These are phyloP conservation scores for Microcebus ravelobensis DNA, from an alignment of 2,113 vertebrate species.

Conservation along the genomic window DNA sequence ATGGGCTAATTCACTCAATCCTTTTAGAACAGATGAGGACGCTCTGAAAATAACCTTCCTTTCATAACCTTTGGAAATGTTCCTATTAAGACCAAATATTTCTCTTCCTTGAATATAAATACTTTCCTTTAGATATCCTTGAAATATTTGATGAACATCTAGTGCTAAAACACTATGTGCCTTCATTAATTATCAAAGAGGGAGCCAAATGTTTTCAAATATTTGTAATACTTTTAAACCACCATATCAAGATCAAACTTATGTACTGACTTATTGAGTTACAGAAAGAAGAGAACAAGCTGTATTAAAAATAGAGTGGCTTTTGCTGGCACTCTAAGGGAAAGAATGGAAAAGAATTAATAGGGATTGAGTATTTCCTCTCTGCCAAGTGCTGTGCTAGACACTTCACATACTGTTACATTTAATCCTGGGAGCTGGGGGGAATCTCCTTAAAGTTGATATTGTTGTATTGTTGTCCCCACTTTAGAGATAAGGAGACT, in stretches of 20 bases:
- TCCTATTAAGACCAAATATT: conserved; percentile 2
- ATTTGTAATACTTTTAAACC: conserved; percentile 10
- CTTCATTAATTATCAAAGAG: conserved; percentile 35
- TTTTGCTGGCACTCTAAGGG: neutral
- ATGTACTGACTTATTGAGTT: neutral
- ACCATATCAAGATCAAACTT: neutral
- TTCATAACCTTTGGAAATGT: conserved; percentile 6
- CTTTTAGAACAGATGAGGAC: neutral
- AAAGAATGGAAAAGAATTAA: neutral
- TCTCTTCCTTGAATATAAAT: conserved; percentile 36
- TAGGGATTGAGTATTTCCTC: neutral
- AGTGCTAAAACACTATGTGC: conserved; percentile 10
- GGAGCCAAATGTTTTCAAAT: conserved; percentile 54
- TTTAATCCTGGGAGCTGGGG: neutral
- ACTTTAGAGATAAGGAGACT: neutral
- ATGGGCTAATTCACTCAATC: neutral
- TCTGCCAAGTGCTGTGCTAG: neutral
- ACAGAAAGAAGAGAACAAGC: neutral
- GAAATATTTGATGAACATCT: conserved; percentile 17
- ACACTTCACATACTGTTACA: neutral
- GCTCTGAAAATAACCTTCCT: conserved; percentile 40
- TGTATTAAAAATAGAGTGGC: neutral
- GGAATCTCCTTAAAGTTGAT: neutral
- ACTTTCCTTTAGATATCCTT: conserved; percentile 44
- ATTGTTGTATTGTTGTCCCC: neutral